Evolutionary conservation across 2,113 vertebrate species (phyloP).

Genomic region (Myiopsitta monachus): DNA sequence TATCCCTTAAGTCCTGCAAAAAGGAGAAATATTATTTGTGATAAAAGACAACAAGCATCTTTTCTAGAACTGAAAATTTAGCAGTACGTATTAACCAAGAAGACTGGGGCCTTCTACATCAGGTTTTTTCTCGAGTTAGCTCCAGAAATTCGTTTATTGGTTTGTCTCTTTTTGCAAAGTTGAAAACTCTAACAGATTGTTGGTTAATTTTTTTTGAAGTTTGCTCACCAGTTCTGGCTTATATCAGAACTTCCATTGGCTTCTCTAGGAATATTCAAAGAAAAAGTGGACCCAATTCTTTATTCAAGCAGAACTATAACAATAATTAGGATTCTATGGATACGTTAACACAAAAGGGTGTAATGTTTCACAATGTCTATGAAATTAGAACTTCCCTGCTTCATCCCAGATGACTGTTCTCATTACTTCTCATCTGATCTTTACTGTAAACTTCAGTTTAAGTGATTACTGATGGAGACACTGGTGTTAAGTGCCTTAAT

Average conservation of each 20-base stretch:
- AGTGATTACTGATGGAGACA: not conserved
- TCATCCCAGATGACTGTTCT: not conserved
- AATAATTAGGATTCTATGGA: not conserved
- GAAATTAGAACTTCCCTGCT: not conserved
- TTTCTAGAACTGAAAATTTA: not conserved
- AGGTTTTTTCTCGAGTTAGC: not conserved
- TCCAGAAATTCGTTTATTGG: not conserved
- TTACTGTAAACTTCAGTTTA: not conserved
- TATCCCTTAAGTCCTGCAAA: not conserved
- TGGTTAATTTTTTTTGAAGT: not conserved
- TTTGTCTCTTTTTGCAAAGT: not conserved
- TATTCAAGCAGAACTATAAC: not conserved
- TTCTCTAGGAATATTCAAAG: not conserved
- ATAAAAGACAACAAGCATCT: not conserved
- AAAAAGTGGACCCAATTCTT: not conserved
- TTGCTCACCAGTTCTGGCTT: not conserved
- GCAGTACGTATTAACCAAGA: not conserved
- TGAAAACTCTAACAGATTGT: not conserved
- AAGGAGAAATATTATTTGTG: not conserved
- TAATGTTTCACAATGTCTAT: not conserved
- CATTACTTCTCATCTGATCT: not conserved
- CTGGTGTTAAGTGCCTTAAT: not conserved
- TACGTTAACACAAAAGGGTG: not conserved
- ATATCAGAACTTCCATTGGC: not conserved
- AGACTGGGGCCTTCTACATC: not conserved